Evolutionary conservation across 2,797 vertebrate genomes (phyloP).

Genomic region (Pseudotriccus pelzelni): DNA sequence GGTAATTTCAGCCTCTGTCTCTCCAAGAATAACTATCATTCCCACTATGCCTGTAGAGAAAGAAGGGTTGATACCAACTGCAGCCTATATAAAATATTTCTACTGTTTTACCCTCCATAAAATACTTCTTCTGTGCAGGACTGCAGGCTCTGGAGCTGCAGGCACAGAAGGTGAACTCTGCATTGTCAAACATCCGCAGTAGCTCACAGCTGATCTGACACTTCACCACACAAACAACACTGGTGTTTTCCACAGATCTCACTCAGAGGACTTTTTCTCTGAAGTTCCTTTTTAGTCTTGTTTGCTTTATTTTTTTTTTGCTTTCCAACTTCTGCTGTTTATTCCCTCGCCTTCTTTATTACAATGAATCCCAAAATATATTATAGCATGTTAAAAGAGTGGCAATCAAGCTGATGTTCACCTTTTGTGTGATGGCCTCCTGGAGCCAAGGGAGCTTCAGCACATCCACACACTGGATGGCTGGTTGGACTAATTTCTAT

Average conservation of each 20-base stretch:
- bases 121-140: not conserved
- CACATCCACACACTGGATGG: not conserved
- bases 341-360: not conserved
- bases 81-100: not conserved
- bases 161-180: not conserved
- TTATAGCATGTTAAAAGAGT: not conserved
- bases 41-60: not conserved
- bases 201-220: slow-evolving; percentile 13
- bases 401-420: not conserved
- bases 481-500: not conserved
- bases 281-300: slow-evolving; percentile 45
- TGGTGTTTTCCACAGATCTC: slow-evolving; percentile 61
- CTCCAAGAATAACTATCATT: not conserved
- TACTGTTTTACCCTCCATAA: not conserved
- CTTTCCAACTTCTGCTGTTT: slow-evolving; percentile 7
- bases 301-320: not conserved
- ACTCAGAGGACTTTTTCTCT: slow-evolving; percentile 24
- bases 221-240: not conserved
- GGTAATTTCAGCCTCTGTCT: not conserved
- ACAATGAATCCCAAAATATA: not conserved
- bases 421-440: not conserved
- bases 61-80: not conserved
- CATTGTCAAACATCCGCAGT: not conserved
- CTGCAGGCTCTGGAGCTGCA: not conserved
- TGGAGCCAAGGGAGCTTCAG: not conserved